These are phyloP conservation scores for Oreochromis mossambicus DNA, from an alignment of 2,797 vertebrate species.

Conservation along the genomic window DNA sequence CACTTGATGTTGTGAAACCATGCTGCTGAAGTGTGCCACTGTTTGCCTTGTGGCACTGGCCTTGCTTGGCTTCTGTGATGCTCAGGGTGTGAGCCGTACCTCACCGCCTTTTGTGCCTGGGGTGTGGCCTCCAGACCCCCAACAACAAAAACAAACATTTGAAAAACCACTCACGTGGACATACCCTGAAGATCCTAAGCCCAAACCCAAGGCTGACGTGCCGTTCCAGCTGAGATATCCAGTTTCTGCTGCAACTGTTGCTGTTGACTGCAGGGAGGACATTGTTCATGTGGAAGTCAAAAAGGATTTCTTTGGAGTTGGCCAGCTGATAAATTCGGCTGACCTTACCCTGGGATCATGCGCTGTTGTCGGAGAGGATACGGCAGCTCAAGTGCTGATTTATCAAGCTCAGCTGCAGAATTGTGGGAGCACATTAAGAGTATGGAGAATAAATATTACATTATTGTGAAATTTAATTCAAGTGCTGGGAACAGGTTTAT, in stretches of 20 bases:
- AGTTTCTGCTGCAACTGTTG: slow-evolving; percentile 38
- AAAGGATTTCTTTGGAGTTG: slow-evolving; percentile 65
- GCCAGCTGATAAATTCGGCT: slow-evolving; percentile 37
- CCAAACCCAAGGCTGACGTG: not conserved
- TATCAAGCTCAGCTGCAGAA: slow-evolving; percentile 55
- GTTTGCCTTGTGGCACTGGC: slow-evolving; percentile 55
- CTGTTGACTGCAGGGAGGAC: slow-evolving; percentile 57
- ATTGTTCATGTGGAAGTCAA: slow-evolving; percentile 53
- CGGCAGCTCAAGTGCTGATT: slow-evolving; percentile 27
- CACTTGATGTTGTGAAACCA: slow-evolving; percentile 56
- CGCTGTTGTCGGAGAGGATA: slow-evolving; percentile 10
- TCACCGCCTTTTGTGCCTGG: not conserved
- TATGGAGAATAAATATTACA: slow-evolving; percentile 9
- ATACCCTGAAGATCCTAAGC: slow-evolving; percentile 43
- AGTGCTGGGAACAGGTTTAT: not conserved
- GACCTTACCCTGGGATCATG: slow-evolving; percentile 65
- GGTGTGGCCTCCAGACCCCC: not conserved
- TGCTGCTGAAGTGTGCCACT: slow-evolving; percentile 44
- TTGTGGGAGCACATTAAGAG: slow-evolving; percentile 49
- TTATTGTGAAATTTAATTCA: not conserved
- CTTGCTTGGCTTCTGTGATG: slow-evolving; percentile 45
- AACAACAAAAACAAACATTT: slow-evolving; percentile 45
- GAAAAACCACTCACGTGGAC: slow-evolving; percentile 44
- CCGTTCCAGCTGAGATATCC: slow-evolving; percentile 24
- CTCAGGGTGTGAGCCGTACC: not conserved